Evolutionary conservation across 2,888 invertebrate genomes (phyloP), one percentile per base, ranked within the genome.

Genomic region (Melanophora roralis): DNA sequence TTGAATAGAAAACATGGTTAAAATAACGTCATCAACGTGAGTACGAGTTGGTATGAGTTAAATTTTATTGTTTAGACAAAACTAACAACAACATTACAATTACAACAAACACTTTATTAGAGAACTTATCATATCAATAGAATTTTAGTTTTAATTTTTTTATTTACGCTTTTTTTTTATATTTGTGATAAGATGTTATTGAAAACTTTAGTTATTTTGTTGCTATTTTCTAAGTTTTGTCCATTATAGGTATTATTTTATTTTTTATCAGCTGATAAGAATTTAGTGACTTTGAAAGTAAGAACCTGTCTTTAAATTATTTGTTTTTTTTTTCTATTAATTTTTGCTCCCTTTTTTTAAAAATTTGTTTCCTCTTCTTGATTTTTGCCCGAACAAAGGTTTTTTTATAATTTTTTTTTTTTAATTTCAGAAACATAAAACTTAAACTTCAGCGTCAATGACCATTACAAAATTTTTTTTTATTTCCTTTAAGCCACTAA

Each of bases 391-490:
- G 40, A 62, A 72, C 62, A 72, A 72, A 72, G 45, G 9, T 40
- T 49, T 51, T 45, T 65, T 6, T 7, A 27, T 3, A 32, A 8
- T 16, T n/a, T 14, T 19, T 65, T 27, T 27, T 5, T 6, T 27
- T 27, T 27, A 5, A 27, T 27, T 65, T 49, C 8, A 27, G 49
- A 57, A 65, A 64, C 32, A 49, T 36, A 51, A 16, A 51, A 67
- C 43, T 59, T 67, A 36, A 51, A 74, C 21, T 64, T 51, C 36
- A 71, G 49, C 69, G 76, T 76, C 76, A 76, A 76, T 76, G 76
- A 76, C 76, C 69, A 71, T 71, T 21, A 64, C 34, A 27, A 32
- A 45, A 27, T 47, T 36, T 47, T 73, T 57, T 65, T 49, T 74
- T 60, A 38, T 74, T 53, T 60, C 53, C 38, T 47, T 72, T 47